Evolutionary conservation across 2,797 vertebrate species (phyloP).

Genomic region (Luscinia megarhynchos): DNA sequence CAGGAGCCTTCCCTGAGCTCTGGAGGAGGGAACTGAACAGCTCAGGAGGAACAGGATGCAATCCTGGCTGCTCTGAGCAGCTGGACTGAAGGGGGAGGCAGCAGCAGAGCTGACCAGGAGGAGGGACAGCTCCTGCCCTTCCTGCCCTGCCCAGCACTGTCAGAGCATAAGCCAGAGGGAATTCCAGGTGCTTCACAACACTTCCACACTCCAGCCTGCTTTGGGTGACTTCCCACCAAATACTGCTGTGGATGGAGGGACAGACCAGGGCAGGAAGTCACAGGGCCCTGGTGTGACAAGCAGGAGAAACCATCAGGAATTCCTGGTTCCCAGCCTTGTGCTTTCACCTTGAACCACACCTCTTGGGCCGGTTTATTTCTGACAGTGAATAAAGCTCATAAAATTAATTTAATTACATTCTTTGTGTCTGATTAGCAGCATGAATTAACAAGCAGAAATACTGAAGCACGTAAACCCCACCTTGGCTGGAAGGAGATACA

Average conservation of each 20-base stretch:
- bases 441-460: slow-evolving; percentile 71
- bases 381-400: slow-evolving; percentile 64
- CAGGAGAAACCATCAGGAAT: not conserved
- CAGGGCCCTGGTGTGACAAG: not conserved
- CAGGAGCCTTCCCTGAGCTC: not conserved
- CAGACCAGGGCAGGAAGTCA: fast-evolving
- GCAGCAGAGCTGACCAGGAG: not conserved
- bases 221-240: fast-evolving
- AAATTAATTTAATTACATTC: slow-evolving; percentile 68
- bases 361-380: slow-evolving; percentile 44
- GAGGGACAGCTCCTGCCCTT: not conserved
- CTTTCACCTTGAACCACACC: slow-evolving; percentile 39
- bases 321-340: slow-evolving; percentile 33
- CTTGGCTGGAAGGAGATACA: slow-evolving; percentile 69
- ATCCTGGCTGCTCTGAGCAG: fast-evolving
- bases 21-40: fast-evolving
- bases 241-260: fast-evolving
- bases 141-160: not conserved
- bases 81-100: not conserved
- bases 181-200: not conserved
- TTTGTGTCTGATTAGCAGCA: slow-evolving; percentile 73
- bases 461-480: slow-evolving; percentile 67
- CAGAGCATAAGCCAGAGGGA: not conserved
- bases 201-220: not conserved
- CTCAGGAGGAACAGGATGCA: not conserved